A percentile compares a stretch with the other conserved stretches of the same genome.
These are phyloP conservation scores for Bombus impatiens DNA, from an alignment of 1,140 invertebrate genomes.

Conservation along the genomic window DNA sequence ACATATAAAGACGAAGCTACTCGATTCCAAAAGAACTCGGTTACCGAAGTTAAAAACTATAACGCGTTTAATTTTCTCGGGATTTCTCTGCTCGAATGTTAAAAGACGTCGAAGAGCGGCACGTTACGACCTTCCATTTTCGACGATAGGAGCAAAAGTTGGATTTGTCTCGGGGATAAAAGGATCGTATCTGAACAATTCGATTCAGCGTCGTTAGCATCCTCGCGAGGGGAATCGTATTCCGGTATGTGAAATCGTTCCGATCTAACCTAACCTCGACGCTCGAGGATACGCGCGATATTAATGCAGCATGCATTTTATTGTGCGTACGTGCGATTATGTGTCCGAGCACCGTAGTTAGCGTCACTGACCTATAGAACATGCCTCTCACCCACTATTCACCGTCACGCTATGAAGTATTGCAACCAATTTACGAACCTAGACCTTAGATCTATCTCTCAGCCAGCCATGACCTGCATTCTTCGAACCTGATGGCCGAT, in stretches of 20 bases:
- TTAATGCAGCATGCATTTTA: slow-evolving; percentile 29
- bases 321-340: slow-evolving; percentile 42
- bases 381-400: slow-evolving; percentile 40
- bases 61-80: not conserved
- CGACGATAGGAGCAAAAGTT: not conserved
- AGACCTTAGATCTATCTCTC: slow-evolving; percentile 41
- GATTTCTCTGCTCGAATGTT: slow-evolving; percentile 1
- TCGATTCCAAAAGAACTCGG: not conserved
- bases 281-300: slow-evolving; percentile 1
- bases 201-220: not conserved
- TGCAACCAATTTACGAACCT: slow-evolving; percentile 45
- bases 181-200: too few species aligned
- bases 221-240: not conserved
- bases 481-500: slow-evolving; percentile 26
- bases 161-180: not conserved
- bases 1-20: not conserved
- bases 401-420: slow-evolving; percentile 41
- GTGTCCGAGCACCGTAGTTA: slow-evolving; percentile 54
- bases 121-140: not conserved
- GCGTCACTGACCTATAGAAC: slow-evolving; percentile 51
- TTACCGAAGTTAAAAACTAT: not conserved
- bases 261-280: not conserved
- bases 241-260: not conserved
- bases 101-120: not conserved
- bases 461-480: slow-evolving; percentile 53